phyloP scores from a whole-genome alignment of 2,797 vertebrate genomes.

The Eulemur rubriventer region DNA sequence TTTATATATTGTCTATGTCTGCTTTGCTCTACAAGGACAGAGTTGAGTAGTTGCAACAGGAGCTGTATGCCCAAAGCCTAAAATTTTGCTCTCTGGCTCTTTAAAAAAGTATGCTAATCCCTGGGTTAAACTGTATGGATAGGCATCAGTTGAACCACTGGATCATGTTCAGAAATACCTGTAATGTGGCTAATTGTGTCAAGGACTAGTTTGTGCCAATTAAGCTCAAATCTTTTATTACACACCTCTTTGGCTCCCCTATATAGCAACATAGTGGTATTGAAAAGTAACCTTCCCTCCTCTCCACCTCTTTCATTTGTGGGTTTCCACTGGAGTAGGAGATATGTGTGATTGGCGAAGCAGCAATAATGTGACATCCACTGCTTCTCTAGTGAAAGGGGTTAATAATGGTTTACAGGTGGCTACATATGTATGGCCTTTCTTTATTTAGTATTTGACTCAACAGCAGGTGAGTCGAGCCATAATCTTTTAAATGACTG shows the following conservation, averaged over 20 bases:
- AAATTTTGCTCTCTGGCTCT: not conserved
- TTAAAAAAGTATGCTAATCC: not conserved
- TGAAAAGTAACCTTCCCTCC: not conserved
- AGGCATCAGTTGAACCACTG: not conserved
- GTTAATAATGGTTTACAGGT: constrained; percentile 40
- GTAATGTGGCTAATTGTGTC: not conserved
- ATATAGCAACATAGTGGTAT: not conserved
- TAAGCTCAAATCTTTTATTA: not conserved
- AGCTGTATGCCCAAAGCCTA: not conserved
- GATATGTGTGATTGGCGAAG: not conserved
- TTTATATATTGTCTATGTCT: not conserved
- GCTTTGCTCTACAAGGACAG: not conserved
- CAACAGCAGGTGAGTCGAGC: not conserved
- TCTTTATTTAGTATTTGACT: not conserved
- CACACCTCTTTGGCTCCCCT: not conserved
- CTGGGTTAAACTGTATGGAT: not conserved
- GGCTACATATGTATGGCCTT: not conserved
- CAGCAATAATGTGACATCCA: not conserved
- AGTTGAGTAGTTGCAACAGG: not conserved
- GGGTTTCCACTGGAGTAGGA: not conserved
- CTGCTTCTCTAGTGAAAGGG: constrained; percentile 3
- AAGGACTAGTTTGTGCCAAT: not conserved
- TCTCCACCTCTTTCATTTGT: not conserved
- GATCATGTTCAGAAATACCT: not conserved
- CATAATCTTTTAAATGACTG: constrained; percentile 18